These are phyloP conservation scores for Exaiptasia diaphana DNA, from an alignment of 64 coral and sea anemone genomes.

Conservation along the genomic window DNA sequence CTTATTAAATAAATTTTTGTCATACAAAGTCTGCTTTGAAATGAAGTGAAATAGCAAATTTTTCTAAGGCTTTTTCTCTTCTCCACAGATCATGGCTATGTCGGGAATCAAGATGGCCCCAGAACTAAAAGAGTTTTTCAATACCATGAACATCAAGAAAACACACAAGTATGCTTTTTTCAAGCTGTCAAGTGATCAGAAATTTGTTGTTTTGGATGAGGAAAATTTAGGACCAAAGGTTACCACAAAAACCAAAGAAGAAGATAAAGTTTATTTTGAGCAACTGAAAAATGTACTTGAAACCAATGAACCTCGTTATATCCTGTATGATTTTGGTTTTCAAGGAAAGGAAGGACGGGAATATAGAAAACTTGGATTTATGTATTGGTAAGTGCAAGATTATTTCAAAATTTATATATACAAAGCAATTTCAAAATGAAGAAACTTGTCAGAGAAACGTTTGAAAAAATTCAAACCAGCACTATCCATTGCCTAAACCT, in stretches of 20 bases:
- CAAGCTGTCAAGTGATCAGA: not conserved
- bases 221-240: not conserved
- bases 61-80: too few relatives aligned
- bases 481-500: too few relatives aligned
- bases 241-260: not conserved
- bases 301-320: not conserved
- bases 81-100: too few relatives aligned
- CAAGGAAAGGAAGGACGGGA: not conserved
- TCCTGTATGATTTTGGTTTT: conserved; percentile 8
- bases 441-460: too few relatives aligned
- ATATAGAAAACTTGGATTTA: not conserved
- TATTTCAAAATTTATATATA: too few relatives aligned
- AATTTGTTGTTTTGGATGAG: not conserved
- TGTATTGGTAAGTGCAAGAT: conserved; percentile 8
- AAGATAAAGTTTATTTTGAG: not conserved
- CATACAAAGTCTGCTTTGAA: too few relatives aligned
- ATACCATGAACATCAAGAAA: not conserved
- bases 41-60: too few relatives aligned
- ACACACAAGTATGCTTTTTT: not conserved
- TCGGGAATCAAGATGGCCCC: not conserved
- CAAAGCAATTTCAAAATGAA: too few relatives aligned
- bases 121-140: not conserved
- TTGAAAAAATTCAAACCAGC: too few relatives aligned
- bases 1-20: too few relatives aligned
- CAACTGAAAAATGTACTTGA: not conserved